Evolutionary conservation across 2,888 invertebrate genomes (phyloP), one percentile per base, ranked within the genome.

Genomic region (Agriopis marginaria): DNA sequence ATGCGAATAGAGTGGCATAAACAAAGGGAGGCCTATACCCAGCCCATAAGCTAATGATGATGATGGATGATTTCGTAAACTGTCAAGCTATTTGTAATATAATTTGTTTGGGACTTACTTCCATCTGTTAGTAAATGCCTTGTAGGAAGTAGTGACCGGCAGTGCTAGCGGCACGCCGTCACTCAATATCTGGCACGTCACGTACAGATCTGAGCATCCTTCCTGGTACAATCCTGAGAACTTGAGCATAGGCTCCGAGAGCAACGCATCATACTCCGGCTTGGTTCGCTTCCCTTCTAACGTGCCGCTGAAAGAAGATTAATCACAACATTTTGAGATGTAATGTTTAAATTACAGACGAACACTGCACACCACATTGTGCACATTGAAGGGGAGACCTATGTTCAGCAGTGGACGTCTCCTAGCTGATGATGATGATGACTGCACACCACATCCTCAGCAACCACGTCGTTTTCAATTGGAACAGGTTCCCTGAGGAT

Each of bases 51-150:
- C n/a, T n/a, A n/a, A n/a, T n/a, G n/a, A n/a, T n/a, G n/a, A n/a
- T n/a, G n/a, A n/a, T n/a, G 14, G 8, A 42, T 42, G 9, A 42
- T 42, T 42, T 42, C 42, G 9, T 42, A 42, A 42, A 9, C 42
- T 42, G 7, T 40, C 40, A 8, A 40, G 17, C 17, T 23, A 23
- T 32, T 32, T 32, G 32, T 32, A 32, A 32, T 32, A 32, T 7
- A 42, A 42, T 10, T 42, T 9, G 7, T 8, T n/a, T 49, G 14
- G 7, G 0, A 94, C 96, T 95, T 95, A 98, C 98, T 97, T 98
- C 98, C 98, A 99, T 80, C 99, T 95, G 65, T 97, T 97, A 32
- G 97, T 97, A 84, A 99, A 99, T 1, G 98, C 95, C 89, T 99
- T 99, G 85, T 99, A 99, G 0, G 98, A 97, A 1, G 99, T 98